These are phyloP conservation scores for Phrynosoma blainvillii DNA, from an alignment of 2,113 vertebrate genomes.

Conservation along the genomic window DNA sequence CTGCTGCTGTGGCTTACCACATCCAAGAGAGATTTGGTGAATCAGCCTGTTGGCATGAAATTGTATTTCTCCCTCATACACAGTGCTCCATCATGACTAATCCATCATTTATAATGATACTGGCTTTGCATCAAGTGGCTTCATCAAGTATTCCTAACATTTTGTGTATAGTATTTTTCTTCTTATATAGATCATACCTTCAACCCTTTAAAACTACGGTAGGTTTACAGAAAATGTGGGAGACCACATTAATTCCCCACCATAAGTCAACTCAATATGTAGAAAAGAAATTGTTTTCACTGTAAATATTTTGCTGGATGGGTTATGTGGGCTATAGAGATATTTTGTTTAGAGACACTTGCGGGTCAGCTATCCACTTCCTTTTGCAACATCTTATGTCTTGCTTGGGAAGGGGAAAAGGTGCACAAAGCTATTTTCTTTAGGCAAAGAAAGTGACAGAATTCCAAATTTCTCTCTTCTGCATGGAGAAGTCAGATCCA, in stretches of 20 bases:
- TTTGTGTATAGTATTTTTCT: conserved; percentile 5
- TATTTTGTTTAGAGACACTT: background rate
- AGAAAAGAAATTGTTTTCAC: background rate
- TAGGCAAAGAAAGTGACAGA: background rate
- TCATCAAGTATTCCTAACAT: fast-evolving
- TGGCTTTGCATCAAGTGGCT: fast-evolving
- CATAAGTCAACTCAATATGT: background rate
- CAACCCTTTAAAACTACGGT: background rate
- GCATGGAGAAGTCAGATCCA: background rate
- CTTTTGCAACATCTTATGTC: background rate
- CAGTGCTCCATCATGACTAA: background rate
- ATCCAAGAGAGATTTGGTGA: background rate
- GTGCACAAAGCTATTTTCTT: background rate
- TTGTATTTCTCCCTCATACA: background rate
- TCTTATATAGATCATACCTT: background rate
- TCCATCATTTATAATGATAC: background rate
- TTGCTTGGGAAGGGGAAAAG: background rate
- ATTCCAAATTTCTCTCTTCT: background rate
- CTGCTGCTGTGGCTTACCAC: conserved; percentile 1
- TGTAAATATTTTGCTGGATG: background rate
- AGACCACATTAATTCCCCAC: background rate
- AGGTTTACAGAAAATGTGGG: background rate
- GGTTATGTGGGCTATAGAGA: background rate
- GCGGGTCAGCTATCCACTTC: background rate
- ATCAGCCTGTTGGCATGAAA: background rate